Percentiles rank a stretch among this genome's conserved stretches.
These are phyloP conservation scores for Oscheius sp. DNA, from an alignment of 2,888 invertebrate species.

Conservation along the genomic window DNA sequence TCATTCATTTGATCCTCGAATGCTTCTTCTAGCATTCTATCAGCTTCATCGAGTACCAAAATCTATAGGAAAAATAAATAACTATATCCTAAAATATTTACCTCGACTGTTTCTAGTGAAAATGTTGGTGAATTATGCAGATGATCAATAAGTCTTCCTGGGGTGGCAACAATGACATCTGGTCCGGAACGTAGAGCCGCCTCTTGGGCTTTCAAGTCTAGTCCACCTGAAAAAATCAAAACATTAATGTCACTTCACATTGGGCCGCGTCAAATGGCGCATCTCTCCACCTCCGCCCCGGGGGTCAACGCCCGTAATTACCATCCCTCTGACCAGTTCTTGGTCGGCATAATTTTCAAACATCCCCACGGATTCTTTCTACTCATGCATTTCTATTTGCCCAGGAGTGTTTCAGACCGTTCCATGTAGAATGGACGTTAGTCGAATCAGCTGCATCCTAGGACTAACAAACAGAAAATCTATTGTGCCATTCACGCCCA, in stretches of 20 bases:
- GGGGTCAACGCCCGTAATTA: constrained; percentile 5
- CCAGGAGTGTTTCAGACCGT: neutral
- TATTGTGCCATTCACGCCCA: constrained; percentile 21
- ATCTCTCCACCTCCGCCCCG: constrained; percentile 24
- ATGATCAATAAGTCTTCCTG: constrained; percentile 96
- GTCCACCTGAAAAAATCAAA: constrained; percentile 71
- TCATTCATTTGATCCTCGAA: constrained; percentile 99
- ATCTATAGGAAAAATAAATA: constrained; percentile 41
- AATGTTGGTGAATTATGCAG: constrained; percentile 93
- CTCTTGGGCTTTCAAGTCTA: constrained; percentile 75
- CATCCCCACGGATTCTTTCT: neutral
- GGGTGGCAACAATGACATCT: constrained; percentile 96
- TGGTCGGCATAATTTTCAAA: constrained; percentile 9
- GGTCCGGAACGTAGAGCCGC: constrained; percentile 81
- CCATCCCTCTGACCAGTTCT: constrained; percentile 30
- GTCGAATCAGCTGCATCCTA: constrained; percentile 10
- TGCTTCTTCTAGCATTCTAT: constrained; percentile 93
- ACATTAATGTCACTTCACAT: neutral
- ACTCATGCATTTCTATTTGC: neutral
- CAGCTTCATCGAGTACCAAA: constrained; percentile 82
- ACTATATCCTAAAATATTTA: constrained; percentile 15
- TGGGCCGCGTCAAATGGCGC: neutral
- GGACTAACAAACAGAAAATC: constrained; percentile 2
- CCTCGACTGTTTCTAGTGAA: constrained; percentile 84
- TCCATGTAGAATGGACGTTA: neutral